Evolutionary conservation across 1,140 invertebrate species (phyloP).

Genomic region (Aphelinus certus): DNA sequence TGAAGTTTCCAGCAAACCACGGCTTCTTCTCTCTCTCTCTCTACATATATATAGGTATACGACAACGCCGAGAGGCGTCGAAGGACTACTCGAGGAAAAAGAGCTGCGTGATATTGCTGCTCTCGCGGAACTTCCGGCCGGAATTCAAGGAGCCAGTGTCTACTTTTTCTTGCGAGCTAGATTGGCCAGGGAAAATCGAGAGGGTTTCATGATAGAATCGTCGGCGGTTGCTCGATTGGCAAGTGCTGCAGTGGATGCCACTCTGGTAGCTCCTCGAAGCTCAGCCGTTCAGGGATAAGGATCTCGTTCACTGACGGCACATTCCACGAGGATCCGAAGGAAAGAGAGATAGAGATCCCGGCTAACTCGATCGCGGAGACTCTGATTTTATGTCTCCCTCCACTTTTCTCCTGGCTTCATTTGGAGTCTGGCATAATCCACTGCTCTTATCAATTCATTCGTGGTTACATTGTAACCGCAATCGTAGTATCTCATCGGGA

Average conservation of each 20-base stretch:
- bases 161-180: too few species aligned
- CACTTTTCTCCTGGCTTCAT: too few species aligned
- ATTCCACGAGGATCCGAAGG: not conserved
- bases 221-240: not conserved
- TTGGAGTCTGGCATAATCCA: too few species aligned
- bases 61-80: not conserved
- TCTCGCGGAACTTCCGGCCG: too few species aligned
- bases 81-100: not conserved
- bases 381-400: too few species aligned
- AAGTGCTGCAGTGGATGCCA: not conserved
- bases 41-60: not conserved
- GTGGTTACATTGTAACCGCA: too few species aligned
- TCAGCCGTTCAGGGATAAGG: not conserved
- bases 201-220: not conserved
- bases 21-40: not conserved
- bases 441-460: too few species aligned
- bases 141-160: too few species aligned
- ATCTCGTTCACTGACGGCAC: not conserved
- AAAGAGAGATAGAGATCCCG: too few species aligned
- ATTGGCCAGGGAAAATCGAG: constrained; percentile 1
- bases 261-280: not conserved
- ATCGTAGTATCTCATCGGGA: too few species aligned
- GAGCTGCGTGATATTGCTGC: not conserved
- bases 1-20: constrained; percentile 3
- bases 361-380: too few species aligned